phyloP scores from a whole-genome alignment of 2,797 vertebrate species.

The Cephalopachus bancanus region DNA sequence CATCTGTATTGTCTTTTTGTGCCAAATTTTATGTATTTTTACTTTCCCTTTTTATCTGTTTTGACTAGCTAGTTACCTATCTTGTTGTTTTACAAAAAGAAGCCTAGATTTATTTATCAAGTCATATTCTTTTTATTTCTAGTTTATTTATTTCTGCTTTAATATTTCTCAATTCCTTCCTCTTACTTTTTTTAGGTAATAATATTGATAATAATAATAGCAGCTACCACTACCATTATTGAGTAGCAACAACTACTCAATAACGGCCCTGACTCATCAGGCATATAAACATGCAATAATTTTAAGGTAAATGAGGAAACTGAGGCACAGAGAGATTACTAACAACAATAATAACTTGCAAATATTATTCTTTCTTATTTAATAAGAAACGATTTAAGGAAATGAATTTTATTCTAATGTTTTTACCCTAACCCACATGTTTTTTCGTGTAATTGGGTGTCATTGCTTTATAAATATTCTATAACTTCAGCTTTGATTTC shows the following conservation, averaged over 20 bases:
- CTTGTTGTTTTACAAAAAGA: background rate
- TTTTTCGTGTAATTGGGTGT: background rate
- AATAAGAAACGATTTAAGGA: background rate
- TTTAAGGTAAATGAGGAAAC: background rate
- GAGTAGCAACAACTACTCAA: background rate
- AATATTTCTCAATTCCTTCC: slow-evolving; percentile 37
- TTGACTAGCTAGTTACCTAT: background rate
- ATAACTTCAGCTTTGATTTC: slow-evolving; percentile 13
- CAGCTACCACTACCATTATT: background rate
- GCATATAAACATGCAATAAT: background rate
- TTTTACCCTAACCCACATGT: background rate
- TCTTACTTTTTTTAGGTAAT: slow-evolving; percentile 7
- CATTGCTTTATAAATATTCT: slow-evolving; percentile 50
- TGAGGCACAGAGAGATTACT: background rate
- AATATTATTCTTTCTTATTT: background rate
- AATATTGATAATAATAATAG: background rate
- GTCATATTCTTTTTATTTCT: background rate
- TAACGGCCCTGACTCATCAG: background rate
- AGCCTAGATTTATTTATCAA: slow-evolving; percentile 22
- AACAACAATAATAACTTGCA: background rate
- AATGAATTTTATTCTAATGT: slow-evolving; percentile 37
- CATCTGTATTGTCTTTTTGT: background rate
- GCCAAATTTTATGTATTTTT: background rate
- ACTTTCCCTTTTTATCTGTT: background rate
- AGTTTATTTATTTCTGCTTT: slow-evolving; percentile 48